A percentile compares a stretch with the other conserved stretches of the same genome.
Conservation (phyloP, 2,888 invertebrate species). For the Acanthosepion pharaonis region DNA sequence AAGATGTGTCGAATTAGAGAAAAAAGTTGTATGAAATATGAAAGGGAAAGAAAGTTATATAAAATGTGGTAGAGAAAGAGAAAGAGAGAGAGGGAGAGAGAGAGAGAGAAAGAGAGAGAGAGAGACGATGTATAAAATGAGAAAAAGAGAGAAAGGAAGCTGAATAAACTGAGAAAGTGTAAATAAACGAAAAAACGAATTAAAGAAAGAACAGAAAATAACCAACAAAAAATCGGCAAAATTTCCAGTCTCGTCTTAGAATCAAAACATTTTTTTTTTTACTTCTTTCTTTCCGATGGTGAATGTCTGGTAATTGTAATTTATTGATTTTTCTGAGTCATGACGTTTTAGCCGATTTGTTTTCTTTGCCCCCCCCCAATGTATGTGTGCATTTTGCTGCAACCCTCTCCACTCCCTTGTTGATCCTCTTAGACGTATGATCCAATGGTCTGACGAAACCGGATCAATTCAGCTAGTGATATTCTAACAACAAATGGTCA, state of each 20-base stretch:
- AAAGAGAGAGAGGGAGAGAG: no score
- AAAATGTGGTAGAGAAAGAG: no score
- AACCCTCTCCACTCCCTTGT: not conserved
- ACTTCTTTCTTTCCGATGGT: not conserved
- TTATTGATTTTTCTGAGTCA: constrained; percentile 20
- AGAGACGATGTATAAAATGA: no score
- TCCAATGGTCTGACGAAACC: not conserved
- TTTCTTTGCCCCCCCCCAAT: not conserved
- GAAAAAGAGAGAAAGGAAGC: no score
- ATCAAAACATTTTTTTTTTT: not conserved
- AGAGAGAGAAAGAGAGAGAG: no score
- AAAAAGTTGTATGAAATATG: no score
- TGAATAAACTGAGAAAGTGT: no score
- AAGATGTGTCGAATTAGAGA: no score
- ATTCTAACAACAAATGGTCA: not conserved
- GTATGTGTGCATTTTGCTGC: not conserved
- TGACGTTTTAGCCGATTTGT: not conserved
- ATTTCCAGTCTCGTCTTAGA: not conserved
- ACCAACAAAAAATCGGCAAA: not conserved
- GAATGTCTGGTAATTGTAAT: constrained; percentile 22
- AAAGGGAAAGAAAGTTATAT: no score
- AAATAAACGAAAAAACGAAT: no score
- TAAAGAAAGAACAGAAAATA: not conserved
- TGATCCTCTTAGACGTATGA: not conserved
- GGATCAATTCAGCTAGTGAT: not conserved